These are phyloP conservation scores for Echeneis naucrates DNA, from an alignment of 2,797 vertebrate species.

Conservation along the genomic window DNA sequence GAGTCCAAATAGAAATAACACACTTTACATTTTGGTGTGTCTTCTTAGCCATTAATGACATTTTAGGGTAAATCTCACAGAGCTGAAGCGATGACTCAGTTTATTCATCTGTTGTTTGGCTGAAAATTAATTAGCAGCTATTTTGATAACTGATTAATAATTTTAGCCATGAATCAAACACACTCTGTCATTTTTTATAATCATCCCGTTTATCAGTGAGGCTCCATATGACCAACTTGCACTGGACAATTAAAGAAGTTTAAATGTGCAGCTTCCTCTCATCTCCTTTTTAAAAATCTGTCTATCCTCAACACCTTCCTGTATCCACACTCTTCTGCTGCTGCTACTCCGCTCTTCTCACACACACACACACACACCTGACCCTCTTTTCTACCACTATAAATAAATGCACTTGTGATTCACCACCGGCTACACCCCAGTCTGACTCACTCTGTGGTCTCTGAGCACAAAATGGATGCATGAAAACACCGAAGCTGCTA, in stretches of 20 bases:
- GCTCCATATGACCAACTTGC: neutral
- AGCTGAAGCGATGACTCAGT: neutral
- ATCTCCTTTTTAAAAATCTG: slow-evolving; percentile 11
- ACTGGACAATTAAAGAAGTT: slow-evolving; percentile 5
- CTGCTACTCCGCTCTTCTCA: slow-evolving; percentile 16
- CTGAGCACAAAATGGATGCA: slow-evolving; percentile 55
- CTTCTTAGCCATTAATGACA: no score
- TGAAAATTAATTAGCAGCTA: neutral
- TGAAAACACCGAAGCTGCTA: slow-evolving; percentile 30
- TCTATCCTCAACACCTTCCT: slow-evolving; percentile 6
- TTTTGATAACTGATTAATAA: neutral
- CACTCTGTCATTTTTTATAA: no score
- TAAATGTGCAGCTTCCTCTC: slow-evolving; percentile 49
- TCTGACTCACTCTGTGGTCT: slow-evolving; percentile 61
- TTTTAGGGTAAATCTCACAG: neutral
- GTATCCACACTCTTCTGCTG: slow-evolving; percentile 14
- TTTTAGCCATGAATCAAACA: neutral
- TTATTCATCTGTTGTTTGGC: neutral
- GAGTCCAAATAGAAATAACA: neutral
- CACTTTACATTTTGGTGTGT: no score
- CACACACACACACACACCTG: slow-evolving; percentile 32
- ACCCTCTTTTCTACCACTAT: slow-evolving; percentile 25
- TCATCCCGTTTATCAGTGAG: neutral
- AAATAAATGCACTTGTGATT: slow-evolving; percentile 40
- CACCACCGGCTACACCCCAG: slow-evolving; percentile 41